Evolutionary conservation across 2,113 vertebrate species (phyloP).

Genomic region (Onychostruthus taczanowskii): DNA sequence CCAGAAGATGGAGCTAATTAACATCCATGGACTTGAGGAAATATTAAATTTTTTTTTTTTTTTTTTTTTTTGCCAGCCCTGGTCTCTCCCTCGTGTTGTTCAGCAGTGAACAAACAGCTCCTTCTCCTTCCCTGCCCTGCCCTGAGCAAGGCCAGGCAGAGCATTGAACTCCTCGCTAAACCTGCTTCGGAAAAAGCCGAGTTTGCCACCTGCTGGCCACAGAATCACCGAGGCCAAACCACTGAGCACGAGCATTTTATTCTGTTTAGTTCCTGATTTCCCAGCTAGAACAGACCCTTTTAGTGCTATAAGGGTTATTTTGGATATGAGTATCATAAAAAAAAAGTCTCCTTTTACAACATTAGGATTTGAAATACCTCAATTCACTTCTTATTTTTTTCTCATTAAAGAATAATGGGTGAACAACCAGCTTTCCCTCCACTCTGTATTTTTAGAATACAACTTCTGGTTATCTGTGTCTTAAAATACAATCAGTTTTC

Average conservation of each 20-base stretch:
- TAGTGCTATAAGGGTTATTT: neutral
- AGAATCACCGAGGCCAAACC: neutral
- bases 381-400: neutral
- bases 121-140: neutral
- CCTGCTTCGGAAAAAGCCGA: neutral
- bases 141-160: neutral
- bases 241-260: neutral
- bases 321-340: neutral
- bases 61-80: too few relatives aligned
- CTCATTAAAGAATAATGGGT: neutral
- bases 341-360: neutral
- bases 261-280: neutral
- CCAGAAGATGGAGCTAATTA: neutral
- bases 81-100: fast-evolving
- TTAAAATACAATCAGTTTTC: neutral
- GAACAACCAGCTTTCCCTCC: neutral
- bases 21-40: neutral
- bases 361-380: neutral
- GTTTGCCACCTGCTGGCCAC: slow-evolving; percentile 33
- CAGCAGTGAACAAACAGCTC: neutral
- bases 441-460: neutral
- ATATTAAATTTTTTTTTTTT: too few relatives aligned
- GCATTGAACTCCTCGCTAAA: fast-evolving
- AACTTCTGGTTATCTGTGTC: neutral
- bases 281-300: neutral